Base-by-base conservation (phyloP, 2,797 vertebrate species). In the Typhlichthys subterraneus region DNA sequence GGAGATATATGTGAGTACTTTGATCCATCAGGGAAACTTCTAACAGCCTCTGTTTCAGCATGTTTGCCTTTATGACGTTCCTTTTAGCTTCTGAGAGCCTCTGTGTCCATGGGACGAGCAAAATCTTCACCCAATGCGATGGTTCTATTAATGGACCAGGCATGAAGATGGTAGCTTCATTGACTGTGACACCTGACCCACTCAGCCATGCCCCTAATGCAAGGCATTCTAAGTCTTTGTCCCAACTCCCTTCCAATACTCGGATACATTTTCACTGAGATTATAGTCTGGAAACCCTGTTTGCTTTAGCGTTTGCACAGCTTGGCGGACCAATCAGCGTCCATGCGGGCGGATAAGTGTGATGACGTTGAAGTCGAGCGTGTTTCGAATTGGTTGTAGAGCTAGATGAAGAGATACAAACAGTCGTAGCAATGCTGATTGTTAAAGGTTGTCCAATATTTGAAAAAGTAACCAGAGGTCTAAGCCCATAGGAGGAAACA, bases 1-100 rank as follows among this genome's bases (percentile, higher is more conserved):
- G 14, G 54, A 64, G 42, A 68, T 58, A 45, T 61, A 48, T 56
- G 52, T 11, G 65, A 42, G 23, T 15, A 13, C 51, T 31, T 23
- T 33, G 12, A 46, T 59, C 19, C 42, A 52, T 53, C 38, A 52
- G 38, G n/a, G 47, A 46, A 12, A 31, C 55, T 2, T 52, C 5
- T 14, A 15, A 13, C 4, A 7, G 45, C 38, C 42, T 45, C 47
- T 7, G 15, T 45, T 15, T 45, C 38, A 42, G 29, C 53, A 49
- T 17, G 29, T 38, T 33, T 56, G 45, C 47, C 33, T 42, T 5
- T 15, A 38, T 61, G 23, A 47, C 14, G 56, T 69, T 54, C 49
- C 5, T 11, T 42, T 49, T 46, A 62, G 59, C 5, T n/a, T 50
- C 47, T 19, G 47, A 65, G 7, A 53, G 9, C 12, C n/a, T 3